Percentiles rank a stretch among this genome's conserved stretches.
These are phyloP conservation scores for Entelurus aequoreus DNA, from an alignment of 2,113 vertebrate species.

Conservation along the genomic window DNA sequence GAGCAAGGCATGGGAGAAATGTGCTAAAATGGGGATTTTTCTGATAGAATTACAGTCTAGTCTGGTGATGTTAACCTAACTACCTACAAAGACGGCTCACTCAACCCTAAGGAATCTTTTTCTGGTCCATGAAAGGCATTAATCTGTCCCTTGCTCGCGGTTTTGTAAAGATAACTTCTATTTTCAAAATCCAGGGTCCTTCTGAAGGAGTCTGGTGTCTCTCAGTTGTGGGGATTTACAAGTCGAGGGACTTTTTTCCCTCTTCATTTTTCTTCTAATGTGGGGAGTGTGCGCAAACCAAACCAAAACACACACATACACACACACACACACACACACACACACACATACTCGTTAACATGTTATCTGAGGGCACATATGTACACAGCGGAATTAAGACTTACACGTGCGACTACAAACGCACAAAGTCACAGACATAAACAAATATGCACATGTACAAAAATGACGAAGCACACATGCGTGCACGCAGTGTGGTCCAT, in stretches of 20 bases:
- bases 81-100: slow-evolving; percentile 43
- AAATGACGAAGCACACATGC: slow-evolving; percentile 33
- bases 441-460: slow-evolving; percentile 18
- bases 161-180: slow-evolving; percentile 52
- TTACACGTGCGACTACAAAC: slow-evolving; percentile 16
- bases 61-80: slow-evolving; percentile 31
- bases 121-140: slow-evolving; percentile 32
- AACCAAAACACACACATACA: slow-evolving; percentile 18
- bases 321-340: too few species aligned
- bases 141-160: slow-evolving; percentile 20
- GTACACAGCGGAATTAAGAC: slow-evolving; percentile 27
- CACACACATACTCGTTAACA: slow-evolving; percentile 22
- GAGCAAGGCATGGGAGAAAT: not conserved
- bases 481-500: slow-evolving; percentile 63
- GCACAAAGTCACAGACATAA: slow-evolving; percentile 9
- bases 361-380: slow-evolving; percentile 27
- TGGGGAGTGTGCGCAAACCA: slow-evolving; percentile 13
- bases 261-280: slow-evolving; percentile 32
- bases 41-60: not conserved
- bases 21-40: not conserved
- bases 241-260: slow-evolving; percentile 16
- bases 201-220: slow-evolving; percentile 31
- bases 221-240: slow-evolving; percentile 37
- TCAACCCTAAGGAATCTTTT: slow-evolving; percentile 39
- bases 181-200: slow-evolving; percentile 41